Conservation (phyloP, 2,797 vertebrate genomes). For the Xenentodon cancila region DNA sequence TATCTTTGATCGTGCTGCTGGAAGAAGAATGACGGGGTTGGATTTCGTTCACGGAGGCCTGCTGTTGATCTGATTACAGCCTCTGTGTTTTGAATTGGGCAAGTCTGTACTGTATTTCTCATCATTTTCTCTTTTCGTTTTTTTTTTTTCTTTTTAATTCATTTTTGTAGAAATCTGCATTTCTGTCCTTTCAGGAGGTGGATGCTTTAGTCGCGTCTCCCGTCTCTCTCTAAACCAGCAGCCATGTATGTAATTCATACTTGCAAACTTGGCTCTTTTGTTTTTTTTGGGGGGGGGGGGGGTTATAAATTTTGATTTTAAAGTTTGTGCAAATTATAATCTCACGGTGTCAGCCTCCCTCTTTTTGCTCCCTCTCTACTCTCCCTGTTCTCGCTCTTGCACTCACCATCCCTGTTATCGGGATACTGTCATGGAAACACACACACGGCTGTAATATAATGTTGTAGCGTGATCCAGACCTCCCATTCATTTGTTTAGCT, state of each 20-base stretch:
- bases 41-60: not conserved
- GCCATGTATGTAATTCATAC: slow-evolving; percentile 18
- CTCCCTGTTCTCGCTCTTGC: slow-evolving; percentile 12
- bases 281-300: no score
- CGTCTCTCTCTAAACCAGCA: slow-evolving; percentile 12
- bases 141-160: no score
- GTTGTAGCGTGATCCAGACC: slow-evolving; percentile 75
- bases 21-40: not conserved
- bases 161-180: no score
- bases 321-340: slow-evolving; percentile 55
- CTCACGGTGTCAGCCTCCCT: slow-evolving; percentile 38
- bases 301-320: slow-evolving; percentile 46
- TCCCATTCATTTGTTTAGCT: slow-evolving; percentile 82
- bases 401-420: slow-evolving; percentile 54
- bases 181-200: no score
- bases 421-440: slow-evolving; percentile 64
- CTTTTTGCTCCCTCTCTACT: slow-evolving; percentile 5
- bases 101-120: not conserved
- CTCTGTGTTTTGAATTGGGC: not conserved
- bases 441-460: slow-evolving; percentile 64
- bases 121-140: no score
- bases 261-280: not conserved
- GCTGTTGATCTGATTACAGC: not conserved
- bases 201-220: not conserved
- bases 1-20: slow-evolving; percentile 3